Evolutionary conservation across 1,140 invertebrate species (phyloP), one percentile per base, ranked within the genome.

Genomic region (Latrodectus geometricus): DNA sequence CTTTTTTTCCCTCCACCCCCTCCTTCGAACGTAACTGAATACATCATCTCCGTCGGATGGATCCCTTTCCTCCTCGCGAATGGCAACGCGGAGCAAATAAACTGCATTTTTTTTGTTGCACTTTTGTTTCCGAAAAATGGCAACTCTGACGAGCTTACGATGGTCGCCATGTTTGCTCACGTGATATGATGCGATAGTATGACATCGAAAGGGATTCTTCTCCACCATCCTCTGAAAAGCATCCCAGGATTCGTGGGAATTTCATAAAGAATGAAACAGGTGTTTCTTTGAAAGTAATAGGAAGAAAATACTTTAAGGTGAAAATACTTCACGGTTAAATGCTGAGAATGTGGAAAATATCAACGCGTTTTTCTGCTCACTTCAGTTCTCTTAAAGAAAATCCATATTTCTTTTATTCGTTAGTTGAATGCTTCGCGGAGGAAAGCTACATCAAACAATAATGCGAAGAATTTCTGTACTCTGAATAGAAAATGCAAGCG

Each of bases 81-180:
- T 48, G 56, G 76, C 21, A 78, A 66, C 35, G 56, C 9, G 11
- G 61, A 78, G 56, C 23, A 78, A 78, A 78, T 78, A 78, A 15
- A 49, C 23, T 73, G 23, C 9, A 69, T 69, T 69, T n/a, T 69
- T 35, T 5, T 73, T 73, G 48, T 73, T 73, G 48, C 48, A 12
- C 48, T 8, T 21, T 48, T 49, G 21, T 35, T 15, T 49, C 14
- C 23, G n/a, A 49, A 75, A 54, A 20, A 75, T 17, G 15, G 50
- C 17, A n/a, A 69, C 9, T 9, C 17, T 12, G 48, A 73, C 48
- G 50, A 21, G 52, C 73, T 14, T 9, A 56, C 23, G 21, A 14
- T 35, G 12, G 73, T 11, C 73, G 72, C 23, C 72, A 73, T 73
- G 48, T 73, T 73, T 73, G 72, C 11, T 49, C 72, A 49, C 35